Conservation (phyloP, 2,888 invertebrate species). For the Poecilus cupreus region DNA sequence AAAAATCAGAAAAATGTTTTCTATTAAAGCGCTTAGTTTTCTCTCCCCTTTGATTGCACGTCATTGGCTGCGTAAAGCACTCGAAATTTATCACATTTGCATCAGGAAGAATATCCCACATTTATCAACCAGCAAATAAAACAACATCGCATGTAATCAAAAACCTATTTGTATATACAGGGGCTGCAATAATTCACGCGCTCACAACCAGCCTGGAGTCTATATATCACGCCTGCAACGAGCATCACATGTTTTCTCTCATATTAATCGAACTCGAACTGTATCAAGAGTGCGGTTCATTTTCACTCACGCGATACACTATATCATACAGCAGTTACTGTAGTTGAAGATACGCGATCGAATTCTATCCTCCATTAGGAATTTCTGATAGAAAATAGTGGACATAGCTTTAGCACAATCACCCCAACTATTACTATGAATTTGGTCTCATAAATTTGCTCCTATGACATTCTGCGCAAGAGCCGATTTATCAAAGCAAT, state of each 20-base stretch:
- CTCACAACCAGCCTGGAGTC: constrained; percentile 52
- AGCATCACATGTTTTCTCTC: constrained; percentile 70
- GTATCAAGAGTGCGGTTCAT: constrained; percentile 32
- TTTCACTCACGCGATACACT: constrained; percentile 35
- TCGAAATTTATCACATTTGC: constrained; percentile 37
- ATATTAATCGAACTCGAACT: constrained; percentile 68
- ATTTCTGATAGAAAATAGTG: too few species aligned
- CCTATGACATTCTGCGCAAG: too few species aligned
- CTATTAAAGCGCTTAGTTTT: not conserved
- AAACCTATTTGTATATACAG: constrained; percentile 58
- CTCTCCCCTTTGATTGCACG: constrained; percentile 13
- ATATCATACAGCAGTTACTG: not conserved
- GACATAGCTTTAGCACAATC: too few species aligned
- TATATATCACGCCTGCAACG: constrained; percentile 68
- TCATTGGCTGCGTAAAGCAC: constrained; percentile 27
- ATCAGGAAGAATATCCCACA: constrained; percentile 49
- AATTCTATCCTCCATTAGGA: too few species aligned
- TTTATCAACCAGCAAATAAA: constrained; percentile 44
- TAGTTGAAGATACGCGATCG: too few species aligned
- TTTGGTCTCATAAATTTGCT: too few species aligned
- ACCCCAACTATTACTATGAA: too few species aligned
- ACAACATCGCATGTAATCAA: constrained; percentile 53
- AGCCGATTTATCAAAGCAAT: too few species aligned
- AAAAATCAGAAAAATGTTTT: too few species aligned
- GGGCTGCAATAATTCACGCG: constrained; percentile 53